Evolutionary conservation across 2,113 vertebrate species (phyloP), one percentile per base, ranked within the genome.

Genomic region (Pseudopipra pipra): DNA sequence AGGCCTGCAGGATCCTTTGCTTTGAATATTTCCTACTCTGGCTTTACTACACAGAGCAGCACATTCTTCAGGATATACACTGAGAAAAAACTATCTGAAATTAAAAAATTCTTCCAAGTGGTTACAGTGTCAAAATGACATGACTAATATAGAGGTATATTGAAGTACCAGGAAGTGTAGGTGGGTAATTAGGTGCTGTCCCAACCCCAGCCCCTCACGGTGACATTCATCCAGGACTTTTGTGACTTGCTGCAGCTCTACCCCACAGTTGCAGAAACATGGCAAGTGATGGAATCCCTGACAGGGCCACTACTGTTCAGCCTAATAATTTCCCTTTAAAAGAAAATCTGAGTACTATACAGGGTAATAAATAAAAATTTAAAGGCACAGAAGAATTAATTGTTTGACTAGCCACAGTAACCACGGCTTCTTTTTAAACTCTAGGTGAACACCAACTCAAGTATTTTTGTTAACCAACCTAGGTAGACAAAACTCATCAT

Each of bases 401-500:
- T 71, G 27, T 24, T 84, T 41, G 37, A 49, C 28, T 16, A 78
- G 65, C 52, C 90, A 89, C 80, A 89, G 66, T 92, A 96, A 90
- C 33, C 65, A 61, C 14, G 6, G 25, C 44, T 84, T 55, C 63
- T 90, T 85, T 82, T 56, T 33, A 73, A 97, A 41, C 18, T 78
- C 35, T 16, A 91, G 43, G 37, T 63, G 83, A 95, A 85, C 10
- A 13, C 1, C 72, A 80, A 3, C 51, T 51, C 3, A 31, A 90
- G 28, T 41, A 63, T 49, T 92, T 80, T 41, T 87, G 46, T 88
- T 87, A 90, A 89, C 90, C 47, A 80, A 21, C 58, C 68, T 30
- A 94, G 67, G 82, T 63, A 96, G 31, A 93, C 65, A 78, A 97
- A 96, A 93, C 44, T 76, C 90, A 58, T 27, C 78, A 72, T 94